Evolutionary conservation across 2,113 vertebrate genomes (phyloP), one percentile per base, ranked within the genome.

Genomic region (Poeciliopsis turrubarensis): DNA sequence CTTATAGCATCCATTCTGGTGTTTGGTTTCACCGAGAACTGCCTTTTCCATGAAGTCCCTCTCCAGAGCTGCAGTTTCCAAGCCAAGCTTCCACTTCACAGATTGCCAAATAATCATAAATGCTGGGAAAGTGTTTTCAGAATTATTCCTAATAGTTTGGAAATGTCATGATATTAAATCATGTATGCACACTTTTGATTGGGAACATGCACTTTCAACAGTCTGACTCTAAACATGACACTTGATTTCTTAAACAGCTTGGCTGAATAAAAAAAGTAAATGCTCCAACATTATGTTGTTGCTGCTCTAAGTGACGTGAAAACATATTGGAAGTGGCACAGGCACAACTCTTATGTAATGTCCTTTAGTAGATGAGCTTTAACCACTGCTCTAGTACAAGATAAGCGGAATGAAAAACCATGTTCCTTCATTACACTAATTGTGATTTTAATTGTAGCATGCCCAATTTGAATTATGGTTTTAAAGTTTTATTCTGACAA

Each of bases 181-280:
- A 47, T 47, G 44, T 47, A 47, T 47, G 15, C 44, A 15, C 14
- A 17, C 44, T 17, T 47, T 47, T 47, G 5, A 5, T 47, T 5
- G 44, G 44, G 44, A 47, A 19, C 14, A 47, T 17, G 17, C 44
- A 5, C 39, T 41, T 41, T 41, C 12, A 47, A 47, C 14, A 87
- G 70, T 83, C 86, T 87, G 83, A 90, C 90, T 87, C 90, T 91
- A 85, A 79, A 31, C 82, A 64, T 84, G 85, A 64, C 68, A 89
- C 87, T 85, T 83, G 34, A 78, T 89, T 85, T 89, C 80, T 71
- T 66, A 47, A 41, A 77, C 71, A 72, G 64, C 78, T 79, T 83
- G 65, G 72, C 69, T 71, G 80, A 83, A 86, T 88, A 88, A 88
- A 91, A 90, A 87, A 90, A 88, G 91, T 88, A 74, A 86, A 91